These are phyloP conservation scores for Dromaius novaehollandiae DNA, from an alignment of 2,113 vertebrate genomes.

Conservation along the genomic window DNA sequence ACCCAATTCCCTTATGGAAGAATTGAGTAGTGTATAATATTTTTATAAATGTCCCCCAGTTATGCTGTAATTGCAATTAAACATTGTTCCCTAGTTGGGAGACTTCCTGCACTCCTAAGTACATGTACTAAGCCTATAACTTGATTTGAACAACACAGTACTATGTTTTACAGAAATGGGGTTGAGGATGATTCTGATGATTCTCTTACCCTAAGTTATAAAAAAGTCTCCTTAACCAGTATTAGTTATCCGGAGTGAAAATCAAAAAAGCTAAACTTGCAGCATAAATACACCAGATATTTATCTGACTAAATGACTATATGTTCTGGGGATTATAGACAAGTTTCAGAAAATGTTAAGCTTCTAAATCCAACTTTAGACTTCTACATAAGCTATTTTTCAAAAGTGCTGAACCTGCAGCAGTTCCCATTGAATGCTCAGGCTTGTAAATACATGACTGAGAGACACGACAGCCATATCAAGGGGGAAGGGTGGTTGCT, in stretches of 20 bases:
- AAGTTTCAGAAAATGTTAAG: slow-evolving; percentile 42
- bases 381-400: slow-evolving; percentile 48
- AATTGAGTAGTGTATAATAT: not conserved
- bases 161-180: not conserved
- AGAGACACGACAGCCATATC: not conserved
- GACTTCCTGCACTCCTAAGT: not conserved
- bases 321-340: not conserved
- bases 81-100: not conserved
- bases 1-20: not conserved
- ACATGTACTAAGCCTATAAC: not conserved
- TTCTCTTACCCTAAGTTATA: not conserved
- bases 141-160: not conserved
- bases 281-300: not conserved
- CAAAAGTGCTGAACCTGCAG: slow-evolving; percentile 57
- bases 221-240: not conserved
- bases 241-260: not conserved
- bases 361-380: slow-evolving; percentile 45
- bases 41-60: not conserved
- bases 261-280: not conserved
- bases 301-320: not conserved
- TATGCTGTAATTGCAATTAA: not conserved
- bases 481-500: not conserved
- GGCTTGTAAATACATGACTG: slow-evolving; percentile 15
- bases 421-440: slow-evolving; percentile 32
- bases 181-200: not conserved